These are phyloP conservation scores for Pipistrellus nathusii DNA, from an alignment of 2,797 vertebrate genomes.

Conservation along the genomic window DNA sequence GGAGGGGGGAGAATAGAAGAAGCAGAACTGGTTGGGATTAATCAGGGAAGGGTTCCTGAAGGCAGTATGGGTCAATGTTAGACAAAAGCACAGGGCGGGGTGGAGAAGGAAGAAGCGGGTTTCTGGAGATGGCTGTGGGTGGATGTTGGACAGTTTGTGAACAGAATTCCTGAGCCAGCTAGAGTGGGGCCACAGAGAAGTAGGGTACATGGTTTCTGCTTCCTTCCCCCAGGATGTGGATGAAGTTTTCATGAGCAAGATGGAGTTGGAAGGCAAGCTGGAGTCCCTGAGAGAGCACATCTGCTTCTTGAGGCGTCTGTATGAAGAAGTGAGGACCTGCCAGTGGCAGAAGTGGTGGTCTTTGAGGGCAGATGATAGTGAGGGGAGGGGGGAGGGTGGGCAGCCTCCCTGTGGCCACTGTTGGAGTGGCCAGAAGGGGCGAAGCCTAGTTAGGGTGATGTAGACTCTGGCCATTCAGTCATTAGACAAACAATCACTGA, in stretches of 20 bases:
- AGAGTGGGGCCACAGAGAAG: background rate
- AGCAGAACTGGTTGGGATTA: conserved; percentile 17
- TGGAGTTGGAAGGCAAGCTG: conserved; percentile 91
- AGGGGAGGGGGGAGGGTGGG: background rate
- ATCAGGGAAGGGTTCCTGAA: background rate
- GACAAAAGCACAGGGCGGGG: background rate
- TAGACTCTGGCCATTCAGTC: background rate
- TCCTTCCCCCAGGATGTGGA: conserved; percentile 90
- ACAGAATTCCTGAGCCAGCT: background rate
- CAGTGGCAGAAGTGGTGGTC: background rate
- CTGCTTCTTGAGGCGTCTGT: conserved; percentile 92
- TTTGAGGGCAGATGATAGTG: background rate
- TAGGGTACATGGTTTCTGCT: too few species aligned
- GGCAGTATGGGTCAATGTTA: background rate
- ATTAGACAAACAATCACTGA: background rate
- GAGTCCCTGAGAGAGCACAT: conserved; percentile 91
- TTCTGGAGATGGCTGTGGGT: background rate
- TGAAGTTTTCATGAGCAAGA: conserved; percentile 92
- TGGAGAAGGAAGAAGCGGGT: background rate
- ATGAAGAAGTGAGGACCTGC: conserved; percentile 88
- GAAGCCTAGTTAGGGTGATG: background rate
- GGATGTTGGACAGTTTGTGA: background rate
- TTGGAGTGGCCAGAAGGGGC: background rate
- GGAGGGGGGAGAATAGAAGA: background rate
- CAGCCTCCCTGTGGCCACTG: background rate